Base-by-base conservation (phyloP, 2,797 vertebrate genomes). In the Poecilia wingei region DNA sequence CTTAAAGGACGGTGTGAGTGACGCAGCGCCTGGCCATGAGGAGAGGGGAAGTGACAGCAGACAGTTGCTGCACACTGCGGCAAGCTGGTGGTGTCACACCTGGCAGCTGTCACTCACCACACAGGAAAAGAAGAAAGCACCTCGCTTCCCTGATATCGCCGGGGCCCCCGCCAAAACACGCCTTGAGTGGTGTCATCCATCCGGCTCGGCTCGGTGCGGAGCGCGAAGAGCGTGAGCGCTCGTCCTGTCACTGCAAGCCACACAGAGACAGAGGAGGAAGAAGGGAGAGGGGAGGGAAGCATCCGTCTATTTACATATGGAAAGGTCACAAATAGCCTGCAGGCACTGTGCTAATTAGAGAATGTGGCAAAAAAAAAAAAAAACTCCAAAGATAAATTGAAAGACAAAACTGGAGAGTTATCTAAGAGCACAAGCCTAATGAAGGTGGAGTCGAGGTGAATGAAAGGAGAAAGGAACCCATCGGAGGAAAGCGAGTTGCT, bases 241-340 rank as follows among this genome's bases (percentile, higher is more conserved):
- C 89, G 83, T 91, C 89, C 88, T 91, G 92, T 94, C 93, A 94
- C 78, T 75, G 88, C 88, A 72, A 94, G 91, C 90, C 87, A 93
- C 75, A 78, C 85, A 71, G 77, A 66, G 31, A 74, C 79, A 79
- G 81, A 80, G 79, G 46, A 55, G 49, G 68, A 80, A 84, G 83
- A 82, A 80, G 84, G 82, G 84, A 89, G 88, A 91, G 68, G 84
- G 89, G 87, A 88, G 92, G 85, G 91, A 92, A 87, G 89, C 90
- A 88, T 91, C 82, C 79, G 80, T 92, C 87, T 94, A 93, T 94
- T 95, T 93, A 96, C 94, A 94, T 95, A 96, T 89, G 91, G 92
- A 96, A 97, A 97, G 94, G 93, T 96, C 95, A 95, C 91, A 94
- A 94, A 94, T 95, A 96, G 94, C 94, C 96, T 94, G 92, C 92